phyloP scores from a whole-genome alignment of 2,113 vertebrate species.

The Nannospalax galili region DNA sequence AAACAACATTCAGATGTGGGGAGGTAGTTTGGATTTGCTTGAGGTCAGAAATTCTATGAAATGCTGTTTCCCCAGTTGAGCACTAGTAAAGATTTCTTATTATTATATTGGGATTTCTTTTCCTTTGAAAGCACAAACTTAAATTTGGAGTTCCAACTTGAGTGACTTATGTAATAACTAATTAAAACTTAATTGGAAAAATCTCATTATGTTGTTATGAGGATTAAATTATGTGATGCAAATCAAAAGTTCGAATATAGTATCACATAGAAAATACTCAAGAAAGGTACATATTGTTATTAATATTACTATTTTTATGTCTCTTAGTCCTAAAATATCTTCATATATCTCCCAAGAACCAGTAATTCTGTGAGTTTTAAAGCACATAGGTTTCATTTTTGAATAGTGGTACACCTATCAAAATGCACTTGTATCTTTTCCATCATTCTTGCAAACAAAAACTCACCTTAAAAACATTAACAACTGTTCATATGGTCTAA shows the following conservation, averaged over 20 bases:
- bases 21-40: neutral
- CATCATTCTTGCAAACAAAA: neutral
- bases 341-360: neutral
- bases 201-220: neutral
- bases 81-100: constrained; percentile 16
- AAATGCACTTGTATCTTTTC: neutral
- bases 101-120: neutral
- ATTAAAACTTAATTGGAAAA: constrained; percentile 34
- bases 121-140: constrained; percentile 18
- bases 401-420: neutral
- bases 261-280: neutral
- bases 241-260: neutral
- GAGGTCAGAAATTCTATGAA: constrained; percentile 7
- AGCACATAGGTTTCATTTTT: neutral
- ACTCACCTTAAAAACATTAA: neutral
- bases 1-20: neutral
- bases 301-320: neutral
- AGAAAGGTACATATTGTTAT: neutral
- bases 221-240: constrained; percentile 20
- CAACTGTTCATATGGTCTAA: neutral
- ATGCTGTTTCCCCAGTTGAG: neutral
- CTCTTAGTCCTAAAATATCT: neutral
- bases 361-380: neutral
- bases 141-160: constrained; percentile 13
- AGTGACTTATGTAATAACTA: constrained; percentile 20